Conservation (phyloP, 2,797 vertebrate species). For the Neoniphon sammara region DNA sequence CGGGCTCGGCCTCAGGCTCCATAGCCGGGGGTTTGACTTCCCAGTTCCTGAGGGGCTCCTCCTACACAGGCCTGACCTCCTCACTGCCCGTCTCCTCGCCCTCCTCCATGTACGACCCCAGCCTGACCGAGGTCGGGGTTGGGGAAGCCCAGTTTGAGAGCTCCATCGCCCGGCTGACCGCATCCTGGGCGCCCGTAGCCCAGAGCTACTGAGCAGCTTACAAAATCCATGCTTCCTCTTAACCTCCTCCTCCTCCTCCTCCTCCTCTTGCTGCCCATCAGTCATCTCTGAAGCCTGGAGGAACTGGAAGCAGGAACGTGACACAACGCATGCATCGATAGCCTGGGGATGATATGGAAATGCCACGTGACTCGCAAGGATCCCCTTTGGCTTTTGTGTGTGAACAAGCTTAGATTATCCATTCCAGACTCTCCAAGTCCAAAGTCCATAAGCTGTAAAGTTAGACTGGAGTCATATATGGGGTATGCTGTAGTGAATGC, state of each 20-base stretch:
- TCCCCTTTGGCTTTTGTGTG: constrained; percentile 7
- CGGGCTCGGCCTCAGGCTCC: constrained; percentile 81
- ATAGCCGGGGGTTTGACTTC: constrained; percentile 82
- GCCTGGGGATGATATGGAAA: constrained; percentile 25
- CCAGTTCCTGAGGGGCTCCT: constrained; percentile 86
- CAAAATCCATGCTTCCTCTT: not conserved
- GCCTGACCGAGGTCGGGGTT: constrained; percentile 80
- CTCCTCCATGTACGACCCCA: constrained; percentile 85
- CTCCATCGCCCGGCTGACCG: constrained; percentile 85
- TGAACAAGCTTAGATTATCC: constrained; percentile 13
- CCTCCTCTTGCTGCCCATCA: not conserved
- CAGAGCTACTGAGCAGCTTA: constrained; percentile 82
- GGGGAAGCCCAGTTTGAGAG: constrained; percentile 86
- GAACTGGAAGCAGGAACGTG: not conserved
- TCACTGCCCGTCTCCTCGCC: constrained; percentile 84
- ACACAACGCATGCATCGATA: constrained; percentile 35
- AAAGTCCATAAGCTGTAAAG: constrained; percentile 8
- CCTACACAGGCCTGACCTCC: constrained; percentile 84
- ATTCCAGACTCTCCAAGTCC: constrained; percentile 21
- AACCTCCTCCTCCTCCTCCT: not conserved
- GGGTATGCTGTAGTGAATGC: not conserved
- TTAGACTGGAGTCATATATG: not conserved
- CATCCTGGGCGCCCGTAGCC: constrained; percentile 86
- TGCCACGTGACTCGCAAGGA: constrained; percentile 12
- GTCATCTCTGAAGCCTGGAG: not conserved